phyloP scores from a whole-genome alignment of 1,140 invertebrate genomes.

The Papilio polytes region DNA sequence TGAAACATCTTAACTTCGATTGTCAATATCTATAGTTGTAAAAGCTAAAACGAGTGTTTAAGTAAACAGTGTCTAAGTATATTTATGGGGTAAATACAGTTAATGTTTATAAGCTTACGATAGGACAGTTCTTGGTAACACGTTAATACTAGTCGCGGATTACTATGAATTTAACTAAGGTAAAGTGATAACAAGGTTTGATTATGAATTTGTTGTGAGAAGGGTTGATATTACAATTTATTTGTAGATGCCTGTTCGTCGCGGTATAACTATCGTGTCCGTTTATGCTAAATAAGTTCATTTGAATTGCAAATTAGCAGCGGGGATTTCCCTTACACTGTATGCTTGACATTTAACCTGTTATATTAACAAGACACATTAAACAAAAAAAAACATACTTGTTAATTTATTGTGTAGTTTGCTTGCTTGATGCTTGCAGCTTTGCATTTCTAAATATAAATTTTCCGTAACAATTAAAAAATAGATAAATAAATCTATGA shows the following conservation, averaged over 20 bases:
- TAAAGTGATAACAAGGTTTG: background rate
- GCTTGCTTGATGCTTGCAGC: no score
- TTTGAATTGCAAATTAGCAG: conserved; percentile 6
- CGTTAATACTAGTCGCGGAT: no score
- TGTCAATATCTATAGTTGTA: background rate
- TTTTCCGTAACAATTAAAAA: no score
- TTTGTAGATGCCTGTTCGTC: background rate
- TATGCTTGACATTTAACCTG: conserved; percentile 14
- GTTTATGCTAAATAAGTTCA: conserved; percentile 8
- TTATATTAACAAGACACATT: background rate
- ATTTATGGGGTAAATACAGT: no score
- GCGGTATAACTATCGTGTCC: conserved; percentile 13
- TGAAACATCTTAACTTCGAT: no score
- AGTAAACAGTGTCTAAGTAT: no score
- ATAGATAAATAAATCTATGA: no score
- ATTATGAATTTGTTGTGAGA: conserved; percentile 13
- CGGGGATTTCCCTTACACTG: conserved; percentile 15
- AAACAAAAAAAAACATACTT: background rate
- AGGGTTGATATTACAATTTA: background rate
- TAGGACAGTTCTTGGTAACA: no score
- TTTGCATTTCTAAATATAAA: no score
- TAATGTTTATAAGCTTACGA: no score
- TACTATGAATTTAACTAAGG: background rate
- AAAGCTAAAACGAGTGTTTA: no score
- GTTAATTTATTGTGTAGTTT: background rate